Evolutionary conservation across 2,797 vertebrate genomes (phyloP).

Genomic region (Chaetodon trifasciatus): DNA sequence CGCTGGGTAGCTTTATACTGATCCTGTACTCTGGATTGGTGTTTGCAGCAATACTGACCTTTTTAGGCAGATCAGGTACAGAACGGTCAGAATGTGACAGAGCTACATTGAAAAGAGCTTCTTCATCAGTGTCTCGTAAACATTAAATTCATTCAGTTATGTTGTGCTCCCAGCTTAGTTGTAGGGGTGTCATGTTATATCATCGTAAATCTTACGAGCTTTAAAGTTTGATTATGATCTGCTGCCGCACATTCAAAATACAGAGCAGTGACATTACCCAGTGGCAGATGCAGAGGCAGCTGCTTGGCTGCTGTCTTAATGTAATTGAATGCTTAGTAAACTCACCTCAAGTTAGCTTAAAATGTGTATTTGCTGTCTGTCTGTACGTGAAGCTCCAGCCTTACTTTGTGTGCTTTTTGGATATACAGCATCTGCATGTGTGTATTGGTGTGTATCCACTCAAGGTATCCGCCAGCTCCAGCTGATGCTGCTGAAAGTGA

Average conservation of each 20-base stretch:
- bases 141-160: not conserved
- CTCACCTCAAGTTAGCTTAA: not conserved
- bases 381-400: accelerated
- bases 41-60: no score
- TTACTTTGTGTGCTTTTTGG: not conserved
- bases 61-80: not conserved
- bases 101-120: not conserved
- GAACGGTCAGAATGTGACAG: not conserved
- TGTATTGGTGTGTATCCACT: constrained; percentile 8
- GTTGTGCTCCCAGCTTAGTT: not conserved
- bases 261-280: not conserved
- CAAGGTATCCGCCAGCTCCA: constrained; percentile 98
- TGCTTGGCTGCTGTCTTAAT: no score
- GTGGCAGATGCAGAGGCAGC: not conserved
- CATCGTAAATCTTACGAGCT: not conserved
- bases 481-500: constrained; percentile 96
- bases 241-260: not conserved
- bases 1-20: not conserved
- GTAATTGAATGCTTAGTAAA: not conserved
- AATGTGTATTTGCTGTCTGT: not conserved
- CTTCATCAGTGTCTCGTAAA: not conserved
- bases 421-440: not conserved
- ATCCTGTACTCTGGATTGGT: not conserved
- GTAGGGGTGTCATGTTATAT: no score
- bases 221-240: not conserved